phyloP scores from a whole-genome alignment of 2,797 vertebrate species.

The Dryobates pubescens region DNA sequence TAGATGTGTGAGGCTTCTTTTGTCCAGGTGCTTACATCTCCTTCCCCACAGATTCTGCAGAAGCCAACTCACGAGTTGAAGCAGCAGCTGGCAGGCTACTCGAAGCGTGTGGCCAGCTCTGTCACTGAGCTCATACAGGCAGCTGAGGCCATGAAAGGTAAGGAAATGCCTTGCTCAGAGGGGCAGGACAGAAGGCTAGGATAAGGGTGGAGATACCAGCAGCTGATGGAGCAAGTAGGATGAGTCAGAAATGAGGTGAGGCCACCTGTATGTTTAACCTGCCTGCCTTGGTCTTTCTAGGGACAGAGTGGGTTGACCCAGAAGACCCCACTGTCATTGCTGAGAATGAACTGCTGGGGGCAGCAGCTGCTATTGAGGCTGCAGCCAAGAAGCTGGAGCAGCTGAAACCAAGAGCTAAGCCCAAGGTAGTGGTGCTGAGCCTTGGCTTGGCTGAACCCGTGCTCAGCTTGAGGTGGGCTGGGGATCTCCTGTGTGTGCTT shows the following conservation, averaged over 20 bases:
- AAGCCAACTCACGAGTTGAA: slow-evolving; percentile 87
- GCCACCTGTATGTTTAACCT: background rate
- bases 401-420: slow-evolving; percentile 88
- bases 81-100: slow-evolving; percentile 86
- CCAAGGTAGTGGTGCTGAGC: slow-evolving; percentile 79
- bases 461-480: background rate
- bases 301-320: slow-evolving; percentile 90
- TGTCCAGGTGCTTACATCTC: background rate
- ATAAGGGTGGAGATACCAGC: background rate
- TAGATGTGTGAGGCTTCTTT: background rate
- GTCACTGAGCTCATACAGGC: slow-evolving; percentile 92
- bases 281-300: background rate
- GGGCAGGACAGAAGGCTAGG: background rate
- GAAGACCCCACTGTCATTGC: slow-evolving; percentile 91
- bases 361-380: slow-evolving; percentile 89
- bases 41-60: slow-evolving; percentile 81
- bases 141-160: slow-evolving; percentile 92
- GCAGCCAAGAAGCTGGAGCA: slow-evolving; percentile 92
- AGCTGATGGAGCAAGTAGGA: background rate
- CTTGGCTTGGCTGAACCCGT: background rate
- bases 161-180: background rate
- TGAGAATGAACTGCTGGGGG: slow-evolving; percentile 88
- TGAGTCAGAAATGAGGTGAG: background rate
- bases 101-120: slow-evolving; percentile 87
- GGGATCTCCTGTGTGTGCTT: background rate